These are phyloP conservation scores for Glyphotaelius pellucidus DNA, from an alignment of 2,888 invertebrate species.

Conservation along the genomic window DNA sequence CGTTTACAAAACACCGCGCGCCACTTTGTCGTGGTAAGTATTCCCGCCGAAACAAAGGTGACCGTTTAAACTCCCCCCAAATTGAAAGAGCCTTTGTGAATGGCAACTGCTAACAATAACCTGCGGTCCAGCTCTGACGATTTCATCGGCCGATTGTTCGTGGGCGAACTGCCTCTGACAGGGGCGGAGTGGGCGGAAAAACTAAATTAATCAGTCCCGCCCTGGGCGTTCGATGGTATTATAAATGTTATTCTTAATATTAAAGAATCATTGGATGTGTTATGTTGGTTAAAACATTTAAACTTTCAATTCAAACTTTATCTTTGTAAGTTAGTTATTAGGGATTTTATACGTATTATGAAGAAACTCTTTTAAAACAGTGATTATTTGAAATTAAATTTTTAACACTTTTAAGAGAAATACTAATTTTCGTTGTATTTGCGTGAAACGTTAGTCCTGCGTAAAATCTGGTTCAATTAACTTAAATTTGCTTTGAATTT, in stretches of 20 bases:
- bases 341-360: neutral
- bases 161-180: conserved; percentile 28
- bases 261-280: neutral
- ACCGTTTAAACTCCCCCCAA: neutral
- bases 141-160: conserved; percentile 31
- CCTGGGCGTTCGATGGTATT: conserved; percentile 11
- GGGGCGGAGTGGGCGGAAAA: conserved; percentile 37
- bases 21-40: neutral
- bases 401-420: no score
- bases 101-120: conserved; percentile 42
- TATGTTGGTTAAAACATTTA: neutral
- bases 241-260: conserved; percentile 9
- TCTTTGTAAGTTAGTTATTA: neutral
- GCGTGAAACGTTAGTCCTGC: no score
- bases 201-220: conserved; percentile 43
- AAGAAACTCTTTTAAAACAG: no score
- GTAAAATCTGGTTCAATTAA: no score
- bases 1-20: neutral
- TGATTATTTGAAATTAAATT: no score
- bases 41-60: conserved; percentile 28
- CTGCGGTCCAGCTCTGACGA: conserved; percentile 37
- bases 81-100: conserved; percentile 29
- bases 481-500: no score
- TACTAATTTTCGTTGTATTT: no score
- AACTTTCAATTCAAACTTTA: neutral